Percentiles rank a stretch among this genome's conserved stretches.
Conservation (phyloP, 92 coral and sea anemone genomes). For the Montipora capitata region DNA sequence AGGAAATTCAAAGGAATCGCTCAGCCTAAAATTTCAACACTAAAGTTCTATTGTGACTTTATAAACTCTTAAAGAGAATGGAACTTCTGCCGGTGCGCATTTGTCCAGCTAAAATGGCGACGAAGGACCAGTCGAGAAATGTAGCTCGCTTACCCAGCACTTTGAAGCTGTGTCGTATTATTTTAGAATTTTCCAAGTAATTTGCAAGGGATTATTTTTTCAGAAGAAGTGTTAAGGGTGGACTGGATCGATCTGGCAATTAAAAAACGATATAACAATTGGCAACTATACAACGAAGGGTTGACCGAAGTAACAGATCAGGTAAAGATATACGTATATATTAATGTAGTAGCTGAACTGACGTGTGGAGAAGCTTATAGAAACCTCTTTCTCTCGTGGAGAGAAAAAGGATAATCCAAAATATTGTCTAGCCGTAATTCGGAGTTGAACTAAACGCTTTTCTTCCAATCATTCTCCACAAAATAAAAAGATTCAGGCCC, state of each 20-base stretch:
- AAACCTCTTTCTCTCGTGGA: too few relatives aligned
- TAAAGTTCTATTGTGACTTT: slow-evolving; percentile 72
- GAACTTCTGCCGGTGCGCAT: slow-evolving; percentile 39
- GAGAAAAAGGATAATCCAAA: neutral
- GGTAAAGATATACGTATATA: neutral
- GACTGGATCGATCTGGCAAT: slow-evolving; percentile 28
- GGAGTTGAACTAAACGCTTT: neutral
- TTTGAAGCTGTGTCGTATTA: neutral
- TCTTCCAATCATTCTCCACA: neutral
- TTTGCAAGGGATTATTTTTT: neutral
- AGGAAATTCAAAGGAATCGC: slow-evolving; percentile 88
- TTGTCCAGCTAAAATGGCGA: slow-evolving; percentile 48
- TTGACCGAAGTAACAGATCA: neutral
- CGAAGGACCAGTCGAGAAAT: neutral
- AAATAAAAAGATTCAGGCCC: neutral
- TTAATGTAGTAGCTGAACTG: neutral
- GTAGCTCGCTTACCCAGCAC: neutral
- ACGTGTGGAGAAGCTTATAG: neutral
- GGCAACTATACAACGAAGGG: slow-evolving; percentile 21
- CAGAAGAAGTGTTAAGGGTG: neutral
- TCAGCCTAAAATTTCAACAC: slow-evolving; percentile 82
- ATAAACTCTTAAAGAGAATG: slow-evolving; percentile 49
- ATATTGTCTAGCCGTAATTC: too few relatives aligned
- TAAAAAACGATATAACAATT: slow-evolving; percentile 21
- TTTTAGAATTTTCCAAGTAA: neutral